A percentile compares a stretch with the other conserved stretches of the same genome.
Conservation (phyloP, 2,797 vertebrate species). For the Salmo trutta region DNA sequence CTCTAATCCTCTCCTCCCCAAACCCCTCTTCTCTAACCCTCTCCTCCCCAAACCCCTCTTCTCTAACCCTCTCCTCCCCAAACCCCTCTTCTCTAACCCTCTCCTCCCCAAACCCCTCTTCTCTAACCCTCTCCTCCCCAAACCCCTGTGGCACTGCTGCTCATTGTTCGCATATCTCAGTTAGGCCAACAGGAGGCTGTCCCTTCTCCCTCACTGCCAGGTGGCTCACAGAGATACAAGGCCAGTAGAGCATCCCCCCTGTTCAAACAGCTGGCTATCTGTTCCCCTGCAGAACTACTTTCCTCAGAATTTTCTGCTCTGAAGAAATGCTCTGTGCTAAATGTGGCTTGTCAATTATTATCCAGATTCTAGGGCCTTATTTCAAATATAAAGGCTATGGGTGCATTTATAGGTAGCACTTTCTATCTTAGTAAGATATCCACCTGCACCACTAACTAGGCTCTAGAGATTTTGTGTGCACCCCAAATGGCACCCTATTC, state of each 20-base stretch:
- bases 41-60: not conserved
- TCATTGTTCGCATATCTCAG: not conserved
- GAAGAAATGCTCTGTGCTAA: not conserved
- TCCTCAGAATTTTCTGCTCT: not conserved
- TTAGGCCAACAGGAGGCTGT: not conserved
- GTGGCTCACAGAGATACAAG: constrained; percentile 7
- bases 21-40: not conserved
- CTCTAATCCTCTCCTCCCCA: not conserved
- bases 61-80: not conserved
- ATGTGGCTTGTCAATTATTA: too few species aligned
- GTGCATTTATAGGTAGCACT: not conserved
- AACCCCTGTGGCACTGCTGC: not conserved
- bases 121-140: not conserved
- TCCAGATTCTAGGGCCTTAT: too few species aligned
- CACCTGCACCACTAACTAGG: constrained; percentile 1
- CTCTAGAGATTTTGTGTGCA: constrained; percentile 17
- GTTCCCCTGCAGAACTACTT: not conserved
- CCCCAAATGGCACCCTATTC: not conserved
- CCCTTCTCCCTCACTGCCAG: not conserved
- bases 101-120: not conserved
- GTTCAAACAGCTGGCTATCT: constrained; percentile 7
- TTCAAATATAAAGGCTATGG: too few species aligned
- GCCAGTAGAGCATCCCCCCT: not conserved
- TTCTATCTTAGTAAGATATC: constrained; percentile 14
- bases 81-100: not conserved